Base-by-base conservation (phyloP, 1,140 invertebrate genomes). In the Stratiolaelaps scimitus region DNA sequence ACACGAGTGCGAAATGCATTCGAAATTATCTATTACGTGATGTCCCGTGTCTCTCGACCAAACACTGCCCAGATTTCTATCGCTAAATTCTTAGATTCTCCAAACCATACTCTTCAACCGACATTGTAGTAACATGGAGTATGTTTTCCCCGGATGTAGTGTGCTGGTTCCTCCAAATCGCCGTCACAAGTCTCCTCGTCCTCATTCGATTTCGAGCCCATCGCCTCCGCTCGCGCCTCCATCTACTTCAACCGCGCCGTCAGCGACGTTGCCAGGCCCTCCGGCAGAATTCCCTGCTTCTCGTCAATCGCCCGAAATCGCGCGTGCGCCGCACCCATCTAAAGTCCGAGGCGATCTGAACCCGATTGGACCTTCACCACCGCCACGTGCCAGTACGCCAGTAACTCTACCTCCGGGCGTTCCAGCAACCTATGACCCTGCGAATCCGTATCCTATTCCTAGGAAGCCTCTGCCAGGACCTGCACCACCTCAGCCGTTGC, bases 351-450 rank as follows among this genome's bases (percentile, higher is more conserved):
- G 4, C 53, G 26, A 26, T 60, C 53, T 34, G 4, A 17, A 15
- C 23, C 17, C 23, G 4, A 26, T 34, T 17, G 13, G 26, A 15
- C 1, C 23, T 23, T 15, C 23, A 60, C 53, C 26, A 60, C 1
- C 15, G 6, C 23, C 53, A 10, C 5, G 34, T 23, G 2, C 13
- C 23, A 23, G 53, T 17, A 34, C 23, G 26, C 23, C 53, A 20
- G 53, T 60, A 17, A 23, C 26, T 29, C 23, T 60, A 19, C 53
- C 53, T 15, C 53, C 53, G 4, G 53, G 53, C 53, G 53, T 60
- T 60, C 53, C 53, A 20, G 53, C 53, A 17, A 34, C 17, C 5
- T 60, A 60, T 23, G 53, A 60, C 20, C 53, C 53, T 60, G 26
- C n/a, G 15, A 60, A 60, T 10, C 53, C 53, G 15, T 60, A 60